phyloP scores from a whole-genome alignment of 2,113 vertebrate genomes.

The Dromiciops gliroides region DNA sequence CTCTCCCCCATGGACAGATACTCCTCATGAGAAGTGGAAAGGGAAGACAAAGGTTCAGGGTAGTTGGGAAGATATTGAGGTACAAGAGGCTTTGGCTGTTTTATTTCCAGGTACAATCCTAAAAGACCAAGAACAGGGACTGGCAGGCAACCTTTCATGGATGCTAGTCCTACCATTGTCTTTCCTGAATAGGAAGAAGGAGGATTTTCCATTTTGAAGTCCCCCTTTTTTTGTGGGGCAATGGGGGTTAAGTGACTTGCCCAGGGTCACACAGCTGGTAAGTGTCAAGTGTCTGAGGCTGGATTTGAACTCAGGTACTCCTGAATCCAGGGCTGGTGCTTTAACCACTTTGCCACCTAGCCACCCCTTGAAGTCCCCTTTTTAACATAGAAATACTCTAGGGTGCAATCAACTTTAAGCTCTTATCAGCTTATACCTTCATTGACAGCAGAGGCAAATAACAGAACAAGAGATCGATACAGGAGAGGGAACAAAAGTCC shows the following conservation, averaged over 20 bases:
- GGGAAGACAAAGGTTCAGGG: neutral
- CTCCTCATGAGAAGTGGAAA: neutral
- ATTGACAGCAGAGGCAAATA: neutral
- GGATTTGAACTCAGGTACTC: too few relatives aligned
- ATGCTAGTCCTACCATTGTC: neutral
- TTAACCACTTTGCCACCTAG: too few relatives aligned
- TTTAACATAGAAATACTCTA: neutral
- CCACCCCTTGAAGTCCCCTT: neutral
- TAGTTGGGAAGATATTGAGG: neutral
- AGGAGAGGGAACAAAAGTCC: neutral
- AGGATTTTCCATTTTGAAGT: neutral
- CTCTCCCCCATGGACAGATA: neutral
- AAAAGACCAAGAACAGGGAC: neutral
- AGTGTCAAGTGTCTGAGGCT: too few relatives aligned
- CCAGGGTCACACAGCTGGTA: too few relatives aligned
- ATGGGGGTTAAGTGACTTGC: too few relatives aligned
- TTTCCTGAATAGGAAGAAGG: neutral
- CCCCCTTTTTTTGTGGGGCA: too few relatives aligned
- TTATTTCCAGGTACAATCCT: neutral
- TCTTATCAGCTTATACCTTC: neutral
- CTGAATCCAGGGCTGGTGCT: too few relatives aligned
- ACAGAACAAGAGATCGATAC: neutral
- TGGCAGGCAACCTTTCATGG: neutral
- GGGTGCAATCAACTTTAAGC: neutral
- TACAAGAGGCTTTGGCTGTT: neutral